Evolutionary conservation across 2,888 invertebrate genomes (phyloP).

Genomic region (Limnephilus lunatus): DNA sequence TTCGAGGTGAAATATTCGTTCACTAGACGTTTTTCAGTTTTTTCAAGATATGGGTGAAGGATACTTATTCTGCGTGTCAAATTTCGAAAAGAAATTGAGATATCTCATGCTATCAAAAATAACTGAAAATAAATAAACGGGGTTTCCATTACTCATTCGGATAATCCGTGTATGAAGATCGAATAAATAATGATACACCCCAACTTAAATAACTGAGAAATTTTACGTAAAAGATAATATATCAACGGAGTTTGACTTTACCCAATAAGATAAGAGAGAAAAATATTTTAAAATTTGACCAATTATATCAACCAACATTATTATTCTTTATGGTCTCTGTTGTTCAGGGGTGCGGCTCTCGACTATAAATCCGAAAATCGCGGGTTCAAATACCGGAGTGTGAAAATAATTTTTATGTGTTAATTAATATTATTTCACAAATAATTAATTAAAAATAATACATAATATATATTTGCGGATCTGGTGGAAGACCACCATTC

Average conservation of each 20-base stretch:
- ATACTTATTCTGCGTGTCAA: background rate
- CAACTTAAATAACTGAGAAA: background rate
- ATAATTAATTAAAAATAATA: too few species aligned
- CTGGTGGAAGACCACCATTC: too few species aligned
- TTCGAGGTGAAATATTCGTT: constrained; percentile 4
- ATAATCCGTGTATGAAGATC: background rate
- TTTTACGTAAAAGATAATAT: background rate
- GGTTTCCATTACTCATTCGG: background rate
- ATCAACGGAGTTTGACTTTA: background rate
- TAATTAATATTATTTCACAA: too few species aligned
- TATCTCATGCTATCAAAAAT: background rate
- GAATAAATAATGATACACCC: background rate
- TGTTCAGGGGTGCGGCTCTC: too few species aligned
- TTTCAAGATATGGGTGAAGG: background rate
- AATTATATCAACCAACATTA: too few species aligned
- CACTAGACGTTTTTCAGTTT: background rate
- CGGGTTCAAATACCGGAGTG: too few species aligned
- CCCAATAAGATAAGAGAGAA: background rate
- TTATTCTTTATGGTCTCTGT: too few species aligned
- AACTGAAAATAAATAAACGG: background rate
- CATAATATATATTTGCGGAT: too few species aligned
- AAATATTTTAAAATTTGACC: background rate
- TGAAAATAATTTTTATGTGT: too few species aligned
- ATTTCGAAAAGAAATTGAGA: background rate
- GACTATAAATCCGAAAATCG: too few species aligned